Base-by-base conservation (phyloP, 2,113 vertebrate species). In the Epinephelus moara region DNA sequence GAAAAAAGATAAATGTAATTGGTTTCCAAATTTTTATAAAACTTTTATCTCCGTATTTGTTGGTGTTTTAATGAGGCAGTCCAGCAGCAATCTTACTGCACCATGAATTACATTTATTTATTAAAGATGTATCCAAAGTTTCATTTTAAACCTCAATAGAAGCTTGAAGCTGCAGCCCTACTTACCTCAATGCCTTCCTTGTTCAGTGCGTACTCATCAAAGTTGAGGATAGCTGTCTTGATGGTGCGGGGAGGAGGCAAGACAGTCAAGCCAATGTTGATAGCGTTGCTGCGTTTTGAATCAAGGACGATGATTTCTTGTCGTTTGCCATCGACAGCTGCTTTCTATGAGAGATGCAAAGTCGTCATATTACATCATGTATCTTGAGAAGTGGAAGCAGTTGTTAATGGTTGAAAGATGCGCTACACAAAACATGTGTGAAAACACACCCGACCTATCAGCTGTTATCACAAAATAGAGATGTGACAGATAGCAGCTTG, bases 181-280 rank as follows among this genome's bases (percentile, higher is more conserved):
- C 75, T 96, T 94, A 99, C 98, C 97, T 99, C 98, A 75, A 99
- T 99, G 86, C 98, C 98, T 95, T 99, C 98, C 92, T 99, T 99
- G 95, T 99, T 99, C 93, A 99, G 96, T 85, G 98, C 98, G 74
- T 99, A 99, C 93, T 99, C 98, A 6, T 99, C 98, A 27, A 99
- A 99, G 94, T 99, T 99, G 94, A 99, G 95, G 91, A 99, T 99
- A 81, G 98, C 98, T 19, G 97, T 97, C 95, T 99, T 99, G 93
- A 99, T 99, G 10, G 98, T 99, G 76, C 98, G 97, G 0, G 98
- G 98, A 66, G 97, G 98, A 40, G 98, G 98, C 72, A 99, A 92
- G n/a, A 99, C 98, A 0, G 98, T 99, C 92, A 99, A 91, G 25
- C 98, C 98, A 14, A 99, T 99, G 94, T 99, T 99, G 85, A 99